Conservation (phyloP, 2,888 invertebrate species). For the Physocephala rufipes region DNA sequence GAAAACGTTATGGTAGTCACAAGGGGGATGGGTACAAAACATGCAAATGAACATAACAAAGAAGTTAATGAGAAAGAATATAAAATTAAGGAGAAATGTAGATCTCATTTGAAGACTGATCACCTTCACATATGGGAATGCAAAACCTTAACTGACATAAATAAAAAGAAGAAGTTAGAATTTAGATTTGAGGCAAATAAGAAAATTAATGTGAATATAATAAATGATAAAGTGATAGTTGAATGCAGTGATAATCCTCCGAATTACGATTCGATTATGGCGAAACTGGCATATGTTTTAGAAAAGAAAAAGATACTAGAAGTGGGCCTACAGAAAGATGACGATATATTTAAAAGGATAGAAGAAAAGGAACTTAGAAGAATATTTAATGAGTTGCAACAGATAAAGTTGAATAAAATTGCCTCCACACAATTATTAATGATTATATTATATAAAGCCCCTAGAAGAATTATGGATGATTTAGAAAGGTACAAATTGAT, state of each 20-base stretch:
- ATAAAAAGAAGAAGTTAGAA: not conserved
- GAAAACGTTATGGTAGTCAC: too few relatives aligned
- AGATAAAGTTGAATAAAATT: not conserved
- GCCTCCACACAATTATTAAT: not conserved
- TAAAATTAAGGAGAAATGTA: not conserved
- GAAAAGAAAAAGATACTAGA: not conserved
- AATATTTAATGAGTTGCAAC: not conserved
- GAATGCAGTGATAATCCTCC: slow-evolving; percentile 1
- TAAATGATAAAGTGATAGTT: not conserved
- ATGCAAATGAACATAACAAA: not conserved
- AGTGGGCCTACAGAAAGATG: not conserved
- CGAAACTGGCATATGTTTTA: not conserved
- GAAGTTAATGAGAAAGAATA: not conserved
- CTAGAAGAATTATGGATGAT: not conserved
- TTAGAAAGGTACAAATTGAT: slow-evolving; percentile 25
- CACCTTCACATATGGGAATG: not conserved
- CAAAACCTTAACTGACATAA: not conserved
- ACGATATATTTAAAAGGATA: slow-evolving; percentile 8
- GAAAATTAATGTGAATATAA: not conserved
- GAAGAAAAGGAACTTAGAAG: not conserved
- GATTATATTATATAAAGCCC: not conserved
- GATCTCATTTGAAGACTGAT: not conserved
- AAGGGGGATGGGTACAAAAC: too few relatives aligned
- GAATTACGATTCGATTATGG: slow-evolving; percentile 3
- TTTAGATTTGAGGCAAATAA: not conserved